Conservation (phyloP, 1,140 invertebrate genomes). For the Catajapyx aquilonaris region DNA sequence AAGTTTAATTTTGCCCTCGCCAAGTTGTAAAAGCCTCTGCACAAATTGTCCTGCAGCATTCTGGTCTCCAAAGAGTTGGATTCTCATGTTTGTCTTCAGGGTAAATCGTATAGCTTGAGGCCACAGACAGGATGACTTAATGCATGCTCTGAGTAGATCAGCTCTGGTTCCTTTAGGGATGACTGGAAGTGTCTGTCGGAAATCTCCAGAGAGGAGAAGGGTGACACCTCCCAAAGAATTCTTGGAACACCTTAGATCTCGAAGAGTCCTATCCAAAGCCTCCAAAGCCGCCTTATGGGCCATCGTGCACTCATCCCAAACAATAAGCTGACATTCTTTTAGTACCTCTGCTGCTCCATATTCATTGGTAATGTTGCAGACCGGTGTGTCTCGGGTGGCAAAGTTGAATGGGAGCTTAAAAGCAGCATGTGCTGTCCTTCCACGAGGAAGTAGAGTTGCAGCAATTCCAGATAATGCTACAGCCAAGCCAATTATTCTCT, state of each 20-base stretch:
- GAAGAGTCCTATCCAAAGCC: conserved; percentile 16
- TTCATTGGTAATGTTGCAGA: conserved; percentile 13
- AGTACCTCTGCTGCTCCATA: conserved; percentile 13
- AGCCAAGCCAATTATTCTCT: conserved; percentile 18
- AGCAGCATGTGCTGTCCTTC: conserved; percentile 26
- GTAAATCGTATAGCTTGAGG: conserved; percentile 8
- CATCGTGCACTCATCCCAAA: conserved; percentile 22
- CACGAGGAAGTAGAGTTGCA: conserved; percentile 24
- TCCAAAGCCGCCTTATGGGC: conserved; percentile 15
- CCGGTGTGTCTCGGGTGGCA: conserved; percentile 6
- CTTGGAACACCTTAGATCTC: conserved; percentile 14
- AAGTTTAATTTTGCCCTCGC: conserved; percentile 8
- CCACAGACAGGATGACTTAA: conserved; percentile 22
- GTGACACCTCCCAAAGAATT: conserved; percentile 15
- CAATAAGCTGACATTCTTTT: conserved; percentile 15
- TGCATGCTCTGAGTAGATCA: conserved; percentile 21
- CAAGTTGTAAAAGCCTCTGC: conserved; percentile 9
- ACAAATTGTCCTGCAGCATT: conserved; percentile 7
- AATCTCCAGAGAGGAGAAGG: conserved; percentile 17
- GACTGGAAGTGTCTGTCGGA: conserved; percentile 17
- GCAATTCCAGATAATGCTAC: conserved; percentile 30
- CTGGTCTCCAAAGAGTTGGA: conserved; percentile 4
- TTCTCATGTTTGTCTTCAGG: conserved; percentile 12
- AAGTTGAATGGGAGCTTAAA: conserved; percentile 22
- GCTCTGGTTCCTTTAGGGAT: conserved; percentile 18